Percentiles rank a stretch among this genome's conserved stretches.
These are phyloP conservation scores for Heterochromis multidens DNA, from an alignment of 2,113 vertebrate species.

Conservation along the genomic window DNA sequence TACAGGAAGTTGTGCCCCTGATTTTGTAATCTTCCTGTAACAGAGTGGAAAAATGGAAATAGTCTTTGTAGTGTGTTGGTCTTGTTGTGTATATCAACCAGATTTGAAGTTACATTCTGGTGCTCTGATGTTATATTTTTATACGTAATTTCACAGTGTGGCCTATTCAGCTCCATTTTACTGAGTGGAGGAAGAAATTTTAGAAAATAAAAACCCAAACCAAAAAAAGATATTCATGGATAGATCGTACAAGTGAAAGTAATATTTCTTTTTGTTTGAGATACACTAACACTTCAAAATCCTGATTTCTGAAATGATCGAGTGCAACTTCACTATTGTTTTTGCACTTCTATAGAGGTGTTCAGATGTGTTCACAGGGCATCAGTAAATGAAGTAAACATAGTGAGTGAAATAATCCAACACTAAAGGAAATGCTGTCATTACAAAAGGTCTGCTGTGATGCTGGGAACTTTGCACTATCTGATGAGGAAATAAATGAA, in stretches of 20 bases:
- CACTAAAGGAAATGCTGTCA: background rate
- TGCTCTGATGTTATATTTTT: background rate
- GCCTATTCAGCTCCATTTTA: background rate
- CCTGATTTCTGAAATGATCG: background rate
- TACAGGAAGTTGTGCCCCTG: background rate
- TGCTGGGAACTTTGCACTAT: background rate
- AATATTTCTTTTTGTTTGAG: too few species aligned
- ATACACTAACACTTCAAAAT: background rate
- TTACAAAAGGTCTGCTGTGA: conserved; percentile 1
- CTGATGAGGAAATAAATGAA: background rate
- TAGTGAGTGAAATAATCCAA: background rate
- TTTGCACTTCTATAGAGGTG: background rate
- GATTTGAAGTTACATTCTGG: background rate
- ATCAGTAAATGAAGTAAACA: background rate
- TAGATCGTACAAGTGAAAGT: background rate
- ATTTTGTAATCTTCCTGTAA: background rate
- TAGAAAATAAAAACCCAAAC: background rate
- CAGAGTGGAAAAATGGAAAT: background rate
- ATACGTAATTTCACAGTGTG: background rate
- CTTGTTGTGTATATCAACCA: background rate
- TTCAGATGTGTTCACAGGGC: background rate
- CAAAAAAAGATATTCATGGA: background rate
- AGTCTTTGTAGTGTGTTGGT: too few species aligned
- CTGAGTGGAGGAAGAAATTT: background rate
- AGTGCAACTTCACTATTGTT: background rate